Percentiles rank a stretch among this genome's conserved stretches.
Conservation (phyloP, 2,797 vertebrate species). For the Malurus leucopterus region DNA sequence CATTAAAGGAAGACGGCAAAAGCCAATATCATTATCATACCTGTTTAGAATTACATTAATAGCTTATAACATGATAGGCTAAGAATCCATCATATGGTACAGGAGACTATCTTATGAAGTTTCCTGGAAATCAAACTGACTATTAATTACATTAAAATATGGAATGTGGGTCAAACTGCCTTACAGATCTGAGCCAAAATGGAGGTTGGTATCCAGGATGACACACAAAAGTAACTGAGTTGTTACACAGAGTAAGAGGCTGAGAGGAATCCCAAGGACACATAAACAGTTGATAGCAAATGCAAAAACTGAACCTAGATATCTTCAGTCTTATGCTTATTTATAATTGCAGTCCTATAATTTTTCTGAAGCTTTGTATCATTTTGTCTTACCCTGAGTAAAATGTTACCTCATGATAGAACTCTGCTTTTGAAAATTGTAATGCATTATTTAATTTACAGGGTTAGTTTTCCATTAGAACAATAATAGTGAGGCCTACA, state of each 20-base stretch:
- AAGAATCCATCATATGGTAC: neutral
- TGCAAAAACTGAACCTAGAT: neutral
- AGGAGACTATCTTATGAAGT: neutral
- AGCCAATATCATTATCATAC: neutral
- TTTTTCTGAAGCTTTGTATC: neutral
- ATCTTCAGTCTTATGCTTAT: neutral
- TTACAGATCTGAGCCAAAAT: neutral
- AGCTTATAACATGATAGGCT: neutral
- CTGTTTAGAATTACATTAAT: neutral
- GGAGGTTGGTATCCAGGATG: neutral
- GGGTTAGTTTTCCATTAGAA: neutral
- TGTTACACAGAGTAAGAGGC: neutral
- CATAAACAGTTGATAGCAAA: neutral
- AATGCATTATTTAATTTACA: neutral
- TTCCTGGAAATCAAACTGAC: neutral
- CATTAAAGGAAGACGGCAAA: neutral
- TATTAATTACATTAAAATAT: neutral
- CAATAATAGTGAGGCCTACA: neutral
- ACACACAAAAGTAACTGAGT: neutral
- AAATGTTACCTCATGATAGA: neutral
- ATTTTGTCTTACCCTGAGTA: neutral
- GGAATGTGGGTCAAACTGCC: neutral
- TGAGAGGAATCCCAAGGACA: neutral
- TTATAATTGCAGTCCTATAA: neutral
- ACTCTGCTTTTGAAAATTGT: neutral